Base-by-base conservation (phyloP, 2,888 invertebrate species). In the Blastobasis lacticolella region DNA sequence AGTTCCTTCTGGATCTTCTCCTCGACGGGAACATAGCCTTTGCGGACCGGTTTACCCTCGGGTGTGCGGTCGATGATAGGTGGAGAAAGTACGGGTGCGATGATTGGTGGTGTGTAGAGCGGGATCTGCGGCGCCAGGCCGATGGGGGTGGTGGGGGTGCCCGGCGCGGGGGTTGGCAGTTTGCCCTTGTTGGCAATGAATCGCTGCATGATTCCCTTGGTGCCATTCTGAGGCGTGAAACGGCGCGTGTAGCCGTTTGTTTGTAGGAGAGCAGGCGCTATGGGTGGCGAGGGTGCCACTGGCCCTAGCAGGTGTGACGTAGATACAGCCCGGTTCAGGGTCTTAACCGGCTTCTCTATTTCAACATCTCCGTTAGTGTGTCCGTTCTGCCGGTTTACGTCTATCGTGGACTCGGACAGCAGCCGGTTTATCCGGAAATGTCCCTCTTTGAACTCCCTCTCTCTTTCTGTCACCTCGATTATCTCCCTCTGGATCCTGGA, bases 401-500 rank as follows among this genome's bases (percentile, higher is more conserved):
- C 90, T 63, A 83, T 77, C 5, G 84, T 85, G 6, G 88, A 88
- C 63, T 89, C 88, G 5, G 88, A 88, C 57, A 85, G 58, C 41
- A 88, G 78, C 49, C 88, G 70, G 61, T 78, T 85, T 49, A 85
- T 80, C 51, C 86, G 75, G 59, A 88, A 87, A 66, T 85, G 88
- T 23, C 91, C 91, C 64, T 91, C 92, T 62, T 92, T 90, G 63
- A 96, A 91, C 71, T 95, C 95, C 69, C 93, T 90, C 80, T 97
- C 97, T 60, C 96, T 90, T 69, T 94, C 92, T 50, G 93, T 93
- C 55, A 95, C 95, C 83, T 95, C 94, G 67, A 94, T 92, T 67
- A 97, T 96, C 90, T 97, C 97, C 71, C 93, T 91, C 83, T 97
- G 96, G 76, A 97, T 95, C 76, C 95, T 91, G 69, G 91, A 91